Evolutionary conservation across 2,888 invertebrate species (phyloP).

Genomic region (Amiota mariae): DNA sequence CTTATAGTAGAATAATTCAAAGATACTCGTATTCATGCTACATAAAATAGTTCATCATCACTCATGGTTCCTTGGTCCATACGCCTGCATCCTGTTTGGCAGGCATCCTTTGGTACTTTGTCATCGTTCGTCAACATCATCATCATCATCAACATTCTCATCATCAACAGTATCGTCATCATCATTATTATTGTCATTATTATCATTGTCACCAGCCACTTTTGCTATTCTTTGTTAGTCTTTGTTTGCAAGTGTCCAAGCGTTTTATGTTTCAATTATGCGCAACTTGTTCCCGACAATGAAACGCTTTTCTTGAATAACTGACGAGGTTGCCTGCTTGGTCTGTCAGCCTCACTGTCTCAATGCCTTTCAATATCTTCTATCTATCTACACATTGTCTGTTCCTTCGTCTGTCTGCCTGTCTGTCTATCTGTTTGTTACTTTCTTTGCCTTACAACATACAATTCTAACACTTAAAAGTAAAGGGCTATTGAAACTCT

Average conservation of each 20-base stretch:
- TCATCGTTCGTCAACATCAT: background rate
- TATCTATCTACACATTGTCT: too few species aligned
- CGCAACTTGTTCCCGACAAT: conserved; percentile 64
- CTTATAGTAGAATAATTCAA: too few species aligned
- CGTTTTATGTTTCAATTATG: conserved; percentile 66
- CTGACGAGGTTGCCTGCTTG: conserved; percentile 28
- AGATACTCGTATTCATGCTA: too few species aligned
- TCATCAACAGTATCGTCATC: background rate
- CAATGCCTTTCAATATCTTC: too few species aligned
- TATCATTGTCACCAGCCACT: conserved; percentile 33
- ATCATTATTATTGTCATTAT: background rate
- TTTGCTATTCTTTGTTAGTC: conserved; percentile 53
- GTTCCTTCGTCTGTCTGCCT: too few species aligned
- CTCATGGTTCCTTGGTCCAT: too few species aligned
- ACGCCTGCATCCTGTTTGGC: too few species aligned
- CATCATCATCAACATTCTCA: background rate
- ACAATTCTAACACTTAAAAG: too few species aligned
- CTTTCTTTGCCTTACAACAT: too few species aligned
- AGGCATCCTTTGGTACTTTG: background rate
- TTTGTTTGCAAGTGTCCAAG: conserved; percentile 67
- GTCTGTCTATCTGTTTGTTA: conserved; percentile 40
- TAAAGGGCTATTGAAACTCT: too few species aligned
- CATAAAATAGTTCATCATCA: too few species aligned
- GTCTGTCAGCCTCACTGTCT: too few species aligned
- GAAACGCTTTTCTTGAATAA: conserved; percentile 46